phyloP scores from a whole-genome alignment of 2,888 invertebrate genomes.

The Stenodema calcarata region DNA sequence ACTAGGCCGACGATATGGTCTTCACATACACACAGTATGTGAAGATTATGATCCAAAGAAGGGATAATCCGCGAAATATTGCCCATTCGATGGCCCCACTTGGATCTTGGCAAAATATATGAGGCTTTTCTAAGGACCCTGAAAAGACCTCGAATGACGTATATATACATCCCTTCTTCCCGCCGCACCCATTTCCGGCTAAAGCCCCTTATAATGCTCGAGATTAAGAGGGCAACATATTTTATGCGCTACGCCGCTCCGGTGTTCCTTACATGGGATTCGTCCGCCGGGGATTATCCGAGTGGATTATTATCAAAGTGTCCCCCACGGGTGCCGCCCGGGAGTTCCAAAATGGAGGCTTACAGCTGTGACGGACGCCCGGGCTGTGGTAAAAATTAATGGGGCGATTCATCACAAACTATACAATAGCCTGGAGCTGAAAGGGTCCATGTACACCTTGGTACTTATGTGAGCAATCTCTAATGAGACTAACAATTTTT shows the following conservation, averaged over 20 bases:
- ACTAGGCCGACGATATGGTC: too few species aligned
- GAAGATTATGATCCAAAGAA: too few species aligned
- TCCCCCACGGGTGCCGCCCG: neutral
- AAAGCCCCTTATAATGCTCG: slow-evolving; percentile 2
- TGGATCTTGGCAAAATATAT: neutral
- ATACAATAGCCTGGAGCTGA: too few species aligned
- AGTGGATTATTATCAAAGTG: slow-evolving; percentile 20
- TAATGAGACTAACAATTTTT: too few species aligned
- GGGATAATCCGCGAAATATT: neutral
- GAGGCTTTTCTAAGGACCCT: neutral
- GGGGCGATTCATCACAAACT: neutral
- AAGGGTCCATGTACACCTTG: too few species aligned
- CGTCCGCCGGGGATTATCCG: slow-evolving; percentile 11
- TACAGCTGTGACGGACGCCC: neutral
- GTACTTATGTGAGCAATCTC: too few species aligned
- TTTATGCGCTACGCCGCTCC: neutral
- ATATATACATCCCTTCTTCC: neutral
- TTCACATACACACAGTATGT: too few species aligned
- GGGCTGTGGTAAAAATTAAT: neutral
- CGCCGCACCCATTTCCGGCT: neutral
- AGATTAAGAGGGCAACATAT: slow-evolving; percentile 25
- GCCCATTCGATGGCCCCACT: neutral
- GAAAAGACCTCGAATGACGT: neutral
- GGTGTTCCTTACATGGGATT: neutral
- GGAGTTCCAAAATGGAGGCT: neutral